These are phyloP conservation scores for Trichogramma evanescens DNA, from an alignment of 2,888 invertebrate species.

Conservation along the genomic window DNA sequence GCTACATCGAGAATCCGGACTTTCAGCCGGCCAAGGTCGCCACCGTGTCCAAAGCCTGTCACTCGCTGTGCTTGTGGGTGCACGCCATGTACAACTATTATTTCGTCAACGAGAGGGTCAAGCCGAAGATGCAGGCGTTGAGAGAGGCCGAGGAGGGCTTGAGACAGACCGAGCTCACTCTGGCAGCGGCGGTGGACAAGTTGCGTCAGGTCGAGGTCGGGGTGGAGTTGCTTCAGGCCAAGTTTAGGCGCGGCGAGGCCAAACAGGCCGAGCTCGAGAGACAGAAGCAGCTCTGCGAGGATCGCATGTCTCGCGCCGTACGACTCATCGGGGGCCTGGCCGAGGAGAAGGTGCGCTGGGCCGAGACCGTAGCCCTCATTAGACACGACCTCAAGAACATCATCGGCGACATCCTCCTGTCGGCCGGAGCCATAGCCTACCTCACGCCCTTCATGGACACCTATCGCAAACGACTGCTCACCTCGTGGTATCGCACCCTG, in stretches of 20 bases:
- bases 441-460: conserved; percentile 70
- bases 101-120: conserved; percentile 73
- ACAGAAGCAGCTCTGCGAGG: conserved; percentile 68
- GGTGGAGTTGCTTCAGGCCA: conserved; percentile 64
- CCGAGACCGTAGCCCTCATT: conserved; percentile 58
- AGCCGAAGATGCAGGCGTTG: conserved; percentile 82
- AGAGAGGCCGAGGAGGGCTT: conserved; percentile 65
- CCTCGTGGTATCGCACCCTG: conserved; percentile 54
- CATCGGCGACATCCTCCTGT: conserved; percentile 67
- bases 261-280: conserved; percentile 65
- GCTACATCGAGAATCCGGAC: conserved; percentile 68
- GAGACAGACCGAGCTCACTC: conserved; percentile 57
- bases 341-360: conserved; percentile 68
- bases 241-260: conserved; percentile 49
- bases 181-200: conserved; percentile 68
- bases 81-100: conserved; percentile 92
- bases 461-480: conserved; percentile 52
- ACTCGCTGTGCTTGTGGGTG: conserved; percentile 81
- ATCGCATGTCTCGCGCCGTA: conserved; percentile 71
- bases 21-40: conserved; percentile 73
- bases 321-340: conserved; percentile 61
- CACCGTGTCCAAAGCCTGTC: conserved; percentile 72
- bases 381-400: conserved; percentile 54
- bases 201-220: conserved; percentile 73
- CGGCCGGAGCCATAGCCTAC: conserved; percentile 68